Evolutionary conservation across 2,797 vertebrate genomes (phyloP).

Genomic region (Phalanger gymnotis): DNA sequence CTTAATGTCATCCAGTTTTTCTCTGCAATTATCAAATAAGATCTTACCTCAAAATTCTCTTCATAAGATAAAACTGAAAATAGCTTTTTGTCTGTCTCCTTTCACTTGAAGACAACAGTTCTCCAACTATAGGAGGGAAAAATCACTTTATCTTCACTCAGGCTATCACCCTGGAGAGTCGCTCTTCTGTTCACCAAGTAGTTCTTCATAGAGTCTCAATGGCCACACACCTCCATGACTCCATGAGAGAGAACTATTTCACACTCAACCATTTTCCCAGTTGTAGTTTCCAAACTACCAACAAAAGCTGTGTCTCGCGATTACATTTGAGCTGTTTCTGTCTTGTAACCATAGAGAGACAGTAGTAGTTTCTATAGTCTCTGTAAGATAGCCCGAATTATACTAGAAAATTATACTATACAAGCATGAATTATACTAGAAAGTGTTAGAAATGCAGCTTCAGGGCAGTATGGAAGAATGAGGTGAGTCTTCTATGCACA

Average conservation of each 20-base stretch:
- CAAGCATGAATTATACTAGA: too few species aligned
- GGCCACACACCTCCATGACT: not conserved
- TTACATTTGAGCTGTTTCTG: not conserved
- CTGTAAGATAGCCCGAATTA: not conserved
- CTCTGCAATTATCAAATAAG: too few species aligned
- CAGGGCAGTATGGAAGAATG: not conserved
- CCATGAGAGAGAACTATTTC: not conserved
- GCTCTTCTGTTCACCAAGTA: not conserved
- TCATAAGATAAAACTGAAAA: too few species aligned
- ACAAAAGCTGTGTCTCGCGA: not conserved
- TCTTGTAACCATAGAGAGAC: not conserved
- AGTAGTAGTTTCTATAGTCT: not conserved
- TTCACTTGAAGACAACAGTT: too few species aligned
- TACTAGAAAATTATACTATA: too few species aligned
- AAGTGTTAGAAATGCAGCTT: not conserved
- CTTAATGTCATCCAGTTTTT: too few species aligned
- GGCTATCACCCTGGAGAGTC: not conserved
- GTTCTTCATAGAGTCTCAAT: not conserved
- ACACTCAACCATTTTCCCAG: not conserved
- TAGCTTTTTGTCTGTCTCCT: too few species aligned
- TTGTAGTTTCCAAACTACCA: not conserved
- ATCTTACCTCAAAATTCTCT: too few species aligned
- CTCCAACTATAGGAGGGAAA: too few species aligned
- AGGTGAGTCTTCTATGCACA: not conserved
- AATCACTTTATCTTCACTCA: not conserved